Evolutionary conservation across 2,797 vertebrate species (phyloP), one percentile per base, ranked within the genome.

Genomic region (Pitangus sulphuratus): DNA sequence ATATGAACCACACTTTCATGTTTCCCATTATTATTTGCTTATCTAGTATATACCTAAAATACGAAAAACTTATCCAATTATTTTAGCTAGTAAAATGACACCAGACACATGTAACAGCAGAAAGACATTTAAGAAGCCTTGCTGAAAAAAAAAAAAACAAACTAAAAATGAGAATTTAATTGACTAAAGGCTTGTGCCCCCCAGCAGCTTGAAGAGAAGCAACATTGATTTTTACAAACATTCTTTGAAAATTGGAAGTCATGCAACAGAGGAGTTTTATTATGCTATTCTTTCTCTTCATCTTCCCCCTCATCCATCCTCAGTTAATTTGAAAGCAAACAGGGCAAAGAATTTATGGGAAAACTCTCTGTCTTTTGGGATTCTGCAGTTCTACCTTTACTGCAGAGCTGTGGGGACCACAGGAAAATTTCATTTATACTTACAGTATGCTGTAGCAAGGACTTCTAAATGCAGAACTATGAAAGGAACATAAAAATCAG

Each of bases 61-160:
- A 83, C 2, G 2, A 54, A 90, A 89, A 93, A 77, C 8, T 20
- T 74, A 39, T 15, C 74, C 0, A 0, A 76, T 72, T 76, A 93
- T 85, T 91, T 72, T 88, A 86, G 84, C 48, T 56, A 70, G 61
- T 50, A 75, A 87, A 90, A 90, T 95, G 80, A 91, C 72, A 94
- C 33, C 66, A 94, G 48, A 53, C n/a, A 85, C 56, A 93, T 4
- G 5, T 7, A 87, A 90, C 47, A 62, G 51, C 70, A 79, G 25
- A 60, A 72, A 91, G 71, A 33, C 48, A 42, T 62, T 66, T 77
- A 81, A 45, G 40, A 84, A 81, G 50, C 17, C 54, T 33, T 68
- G 16, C 6, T 48, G 19, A 21, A 7, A 40, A 78, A 70, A 84
- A 42, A 57, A 62, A 76, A 39, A 58, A 35, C 22, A 39, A 58